phyloP scores from a whole-genome alignment of 2,113 vertebrate species.

The Gulo gulo region DNA sequence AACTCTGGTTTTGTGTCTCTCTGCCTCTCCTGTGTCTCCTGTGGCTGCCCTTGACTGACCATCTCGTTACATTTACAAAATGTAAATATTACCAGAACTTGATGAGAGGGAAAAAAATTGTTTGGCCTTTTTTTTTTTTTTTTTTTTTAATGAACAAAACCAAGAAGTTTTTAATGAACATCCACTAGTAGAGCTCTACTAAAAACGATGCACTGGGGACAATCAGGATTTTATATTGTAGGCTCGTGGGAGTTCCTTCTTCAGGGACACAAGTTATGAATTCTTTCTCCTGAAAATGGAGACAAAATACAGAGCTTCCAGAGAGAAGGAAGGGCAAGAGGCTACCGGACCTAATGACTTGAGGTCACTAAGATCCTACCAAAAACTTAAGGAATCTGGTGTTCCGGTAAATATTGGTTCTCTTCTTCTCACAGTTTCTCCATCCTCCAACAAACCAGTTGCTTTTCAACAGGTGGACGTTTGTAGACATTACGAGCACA shows the following conservation, averaged over 20 bases:
- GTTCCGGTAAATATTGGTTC: background rate
- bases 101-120: background rate
- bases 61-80: background rate
- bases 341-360: slow-evolving; percentile 46
- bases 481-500: background rate
- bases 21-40: background rate
- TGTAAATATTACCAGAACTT: slow-evolving; percentile 11
- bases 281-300: slow-evolving; percentile 69
- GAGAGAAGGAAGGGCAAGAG: slow-evolving; percentile 65
- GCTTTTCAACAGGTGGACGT: background rate
- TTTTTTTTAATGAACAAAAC: background rate
- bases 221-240: slow-evolving; percentile 39
- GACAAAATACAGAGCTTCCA: slow-evolving; percentile 61
- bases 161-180: background rate
- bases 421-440: background rate
- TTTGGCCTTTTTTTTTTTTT: background rate
- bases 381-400: background rate
- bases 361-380: slow-evolving; percentile 58
- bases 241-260: slow-evolving; percentile 27
- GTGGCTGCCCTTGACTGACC: background rate
- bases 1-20: background rate
- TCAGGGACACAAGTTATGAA: slow-evolving; percentile 48
- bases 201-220: background rate
- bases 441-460: background rate
- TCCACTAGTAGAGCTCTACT: background rate